phyloP scores from a whole-genome alignment of 2,888 invertebrate species.

The Itoplectis maculator region DNA sequence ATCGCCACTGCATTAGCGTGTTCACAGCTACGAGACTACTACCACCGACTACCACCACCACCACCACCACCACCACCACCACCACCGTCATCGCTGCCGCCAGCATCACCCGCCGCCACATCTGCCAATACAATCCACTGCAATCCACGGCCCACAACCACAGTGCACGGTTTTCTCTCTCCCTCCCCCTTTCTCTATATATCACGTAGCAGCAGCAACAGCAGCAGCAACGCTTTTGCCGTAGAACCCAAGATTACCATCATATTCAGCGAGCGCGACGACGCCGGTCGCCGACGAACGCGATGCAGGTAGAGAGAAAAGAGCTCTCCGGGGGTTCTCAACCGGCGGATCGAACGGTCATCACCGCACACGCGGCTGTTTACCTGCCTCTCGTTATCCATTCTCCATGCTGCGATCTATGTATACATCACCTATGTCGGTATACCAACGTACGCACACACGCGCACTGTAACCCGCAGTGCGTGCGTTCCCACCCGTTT shows the following conservation, averaged over 20 bases:
- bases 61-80: background rate
- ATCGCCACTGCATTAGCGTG: background rate
- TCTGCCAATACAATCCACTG: constrained; percentile 7
- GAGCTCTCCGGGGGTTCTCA: constrained; percentile 54
- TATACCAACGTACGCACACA: background rate
- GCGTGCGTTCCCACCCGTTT: constrained; percentile 27
- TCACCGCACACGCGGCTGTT: background rate
- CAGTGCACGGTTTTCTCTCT: too few species aligned
- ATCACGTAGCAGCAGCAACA: too few species aligned
- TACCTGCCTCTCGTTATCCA: background rate
- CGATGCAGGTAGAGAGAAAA: constrained; percentile 57
- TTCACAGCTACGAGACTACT: background rate
- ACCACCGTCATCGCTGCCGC: background rate
- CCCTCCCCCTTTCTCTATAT: constrained; percentile 9
- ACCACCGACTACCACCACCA: background rate
- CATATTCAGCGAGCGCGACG: constrained; percentile 33
- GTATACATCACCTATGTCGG: background rate
- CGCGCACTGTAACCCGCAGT: background rate
- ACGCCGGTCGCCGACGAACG: constrained; percentile 38
- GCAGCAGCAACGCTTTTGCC: constrained; percentile 2
- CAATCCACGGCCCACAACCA: background rate
- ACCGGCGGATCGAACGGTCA: background rate
- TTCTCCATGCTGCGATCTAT: background rate
- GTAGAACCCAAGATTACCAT: constrained; percentile 20
- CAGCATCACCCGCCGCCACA: background rate